Base-by-base conservation (phyloP, 92 coral and sea anemone genomes). In the Bergia sp. region DNA sequence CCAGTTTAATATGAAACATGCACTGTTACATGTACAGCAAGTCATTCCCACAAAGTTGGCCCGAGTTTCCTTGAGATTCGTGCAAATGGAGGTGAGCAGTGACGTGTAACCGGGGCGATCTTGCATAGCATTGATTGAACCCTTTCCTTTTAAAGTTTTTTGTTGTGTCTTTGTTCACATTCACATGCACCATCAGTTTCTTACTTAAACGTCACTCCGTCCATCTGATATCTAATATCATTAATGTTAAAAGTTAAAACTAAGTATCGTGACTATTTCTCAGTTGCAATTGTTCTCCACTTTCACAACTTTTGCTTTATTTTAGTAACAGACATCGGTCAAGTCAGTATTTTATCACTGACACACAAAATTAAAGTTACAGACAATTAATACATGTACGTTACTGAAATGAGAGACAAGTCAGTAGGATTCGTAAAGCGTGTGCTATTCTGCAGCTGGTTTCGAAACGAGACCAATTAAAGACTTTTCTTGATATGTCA, bases 21-120 rank as follows among this genome's bases (percentile, higher is more conserved):
- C 82, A 79, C 40, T 44, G 8, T 79, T 79, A 79, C 58, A 53
- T 53, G 58, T 12, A 12, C 82, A 79, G 82, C 82, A 79, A 79
- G 8, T 45, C 82, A 79, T 79, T 79, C 82, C 82, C 82, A 45
- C 82, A 79, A 79, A 49, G 61, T n/a, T 79, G 82, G 82, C 82
- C 82, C 21, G 82, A 44, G 41, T 66, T 79, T 47, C 82, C 82
- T 79, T 79, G 82, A 79, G 82, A 23, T 37, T 45, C 82, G 40
- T 49, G 82, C 49, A 49, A 37, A 36, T 79, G 82, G 20, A 79
- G 82, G 82, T 79, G 82, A 79, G 82, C 82, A 29, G 29, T 29
- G 29, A 10, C 47, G 18, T 20, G 49, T 76, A 16, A 7, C 37
- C 18, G 80, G 47, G 41, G 11, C 11, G 53, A 40, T 75, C 18